Base-by-base conservation (phyloP, 2,797 vertebrate species). In the Nothura maculosa region DNA sequence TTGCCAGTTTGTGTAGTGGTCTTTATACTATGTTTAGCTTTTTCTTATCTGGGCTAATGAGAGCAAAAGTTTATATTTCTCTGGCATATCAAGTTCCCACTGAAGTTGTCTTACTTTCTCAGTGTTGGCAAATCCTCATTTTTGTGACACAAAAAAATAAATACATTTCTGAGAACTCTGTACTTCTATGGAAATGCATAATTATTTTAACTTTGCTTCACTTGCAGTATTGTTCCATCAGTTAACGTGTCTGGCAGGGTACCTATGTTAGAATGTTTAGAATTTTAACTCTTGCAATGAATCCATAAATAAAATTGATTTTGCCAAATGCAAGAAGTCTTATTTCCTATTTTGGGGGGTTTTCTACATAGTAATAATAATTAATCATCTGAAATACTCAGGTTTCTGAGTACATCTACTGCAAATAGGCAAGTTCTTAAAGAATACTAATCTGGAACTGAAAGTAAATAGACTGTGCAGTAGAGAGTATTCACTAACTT, bases 221-320 rank as follows among this genome's bases (percentile, higher is more conserved):
- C 25, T 60, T 86, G 36, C 20, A 34, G 9, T 85, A 25, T 90
- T 79, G 48, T 90, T 94, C 62, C 28, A 58, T 77, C 93, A 95
- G n/a, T 74, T 68, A 54, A 78, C 36, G 25, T 66, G 25, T 73
- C 74, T 89, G 85, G 28, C 18, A 69, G 28, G 18, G 43, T 76
- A 54, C 18, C 32, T 9, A 5, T 36, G 24, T 84, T 79, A 67
- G 27, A 60, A 67, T 76, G 68, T 70, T 90, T 48, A 40, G 36
- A 67, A 34, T 54, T 18, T 87, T 76, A 62, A 76, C 30, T 93
- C 38, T 70, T 58, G 24, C 4, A 86, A 27, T 34, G 55, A 79
- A 81, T 92, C 22, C 43, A 69, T 62, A 74, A 97, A 96, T 97
- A 97, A 96, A 97, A 85, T 61, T 70, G 30, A 17, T 55, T 25